Conservation (phyloP, 1,140 invertebrate species). For the Seison nebaliae region DNA sequence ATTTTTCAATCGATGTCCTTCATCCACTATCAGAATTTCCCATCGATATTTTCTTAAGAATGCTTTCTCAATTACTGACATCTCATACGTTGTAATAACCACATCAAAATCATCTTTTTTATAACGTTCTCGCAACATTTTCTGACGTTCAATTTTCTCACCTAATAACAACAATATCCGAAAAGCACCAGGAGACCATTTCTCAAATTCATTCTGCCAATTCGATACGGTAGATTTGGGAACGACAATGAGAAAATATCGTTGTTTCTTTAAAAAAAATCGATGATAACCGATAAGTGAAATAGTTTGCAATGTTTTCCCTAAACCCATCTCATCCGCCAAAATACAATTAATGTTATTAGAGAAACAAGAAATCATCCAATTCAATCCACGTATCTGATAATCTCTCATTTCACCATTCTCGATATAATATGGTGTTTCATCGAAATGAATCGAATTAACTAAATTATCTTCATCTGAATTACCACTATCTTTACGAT, state of each 20-base stretch:
- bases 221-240: constrained; percentile 93
- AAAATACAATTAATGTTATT: constrained; percentile 96
- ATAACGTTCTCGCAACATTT: constrained; percentile 46
- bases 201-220: constrained; percentile 92
- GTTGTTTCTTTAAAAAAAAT: constrained; percentile 67
- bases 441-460: constrained; percentile 33
- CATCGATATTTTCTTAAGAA: constrained; percentile 96
- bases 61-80: constrained; percentile 80
- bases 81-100: constrained; percentile 92
- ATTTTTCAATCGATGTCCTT: constrained; percentile 97
- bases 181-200: constrained; percentile 69
- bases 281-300: constrained; percentile 95
- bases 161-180: constrained; percentile 79
- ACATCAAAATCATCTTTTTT: constrained; percentile 31
- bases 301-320: constrained; percentile 94
- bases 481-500: too few relatives aligned
- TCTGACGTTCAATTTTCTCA: constrained; percentile 54
- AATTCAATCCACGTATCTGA: constrained; percentile 90
- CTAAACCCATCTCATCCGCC: constrained; percentile 96
- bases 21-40: constrained; percentile 83
- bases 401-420: constrained; percentile 85
- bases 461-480: too few relatives aligned
- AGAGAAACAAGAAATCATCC: constrained; percentile 75
- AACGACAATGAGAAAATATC: constrained; percentile 95
- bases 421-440: constrained; percentile 17